phyloP scores from a whole-genome alignment of 1,140 invertebrate species.

The Drosophila kepulauana region DNA sequence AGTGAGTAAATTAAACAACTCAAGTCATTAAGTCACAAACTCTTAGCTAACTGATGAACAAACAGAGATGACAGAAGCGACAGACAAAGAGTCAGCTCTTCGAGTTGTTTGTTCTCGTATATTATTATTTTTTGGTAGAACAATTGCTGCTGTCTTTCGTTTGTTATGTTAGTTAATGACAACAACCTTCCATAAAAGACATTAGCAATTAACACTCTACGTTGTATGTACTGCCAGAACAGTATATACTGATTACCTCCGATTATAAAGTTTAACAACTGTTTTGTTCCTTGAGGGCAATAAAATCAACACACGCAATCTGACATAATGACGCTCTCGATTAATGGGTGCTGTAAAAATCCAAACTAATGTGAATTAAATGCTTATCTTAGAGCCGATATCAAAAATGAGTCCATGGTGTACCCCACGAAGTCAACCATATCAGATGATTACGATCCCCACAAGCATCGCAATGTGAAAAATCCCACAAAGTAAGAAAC shows the following conservation, averaged over 20 bases:
- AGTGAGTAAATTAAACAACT: conserved; percentile 59
- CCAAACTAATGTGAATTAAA: conserved; percentile 49
- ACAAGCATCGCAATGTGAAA: conserved; percentile 88
- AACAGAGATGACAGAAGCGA: conserved; percentile 33
- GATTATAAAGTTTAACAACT: conserved; percentile 44
- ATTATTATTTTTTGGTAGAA: conserved; percentile 13
- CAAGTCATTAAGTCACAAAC: conserved; percentile 34
- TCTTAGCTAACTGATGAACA: conserved; percentile 54
- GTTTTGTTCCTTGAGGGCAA: conserved; percentile 35
- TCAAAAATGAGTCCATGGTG: conserved; percentile 48
- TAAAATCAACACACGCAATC: conserved; percentile 39
- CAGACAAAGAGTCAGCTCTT: neutral
- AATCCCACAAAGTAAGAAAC: conserved; percentile 90
- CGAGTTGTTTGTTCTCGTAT: neutral
- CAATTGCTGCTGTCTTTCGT: neutral
- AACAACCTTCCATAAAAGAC: neutral
- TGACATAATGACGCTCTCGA: conserved; percentile 12
- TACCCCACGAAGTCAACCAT: conserved; percentile 17
- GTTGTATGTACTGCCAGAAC: neutral
- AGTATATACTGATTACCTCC: conserved; percentile 6
- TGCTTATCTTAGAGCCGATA: conserved; percentile 40
- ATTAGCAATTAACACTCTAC: conserved; percentile 3
- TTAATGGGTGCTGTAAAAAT: conserved; percentile 42
- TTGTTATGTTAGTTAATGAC: neutral
- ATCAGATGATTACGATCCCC: conserved; percentile 87